Evolutionary conservation across 92 coral and sea anemone species (phyloP), one percentile per base, ranked within the genome.

Genomic region (Micromussa lordhowensis): DNA sequence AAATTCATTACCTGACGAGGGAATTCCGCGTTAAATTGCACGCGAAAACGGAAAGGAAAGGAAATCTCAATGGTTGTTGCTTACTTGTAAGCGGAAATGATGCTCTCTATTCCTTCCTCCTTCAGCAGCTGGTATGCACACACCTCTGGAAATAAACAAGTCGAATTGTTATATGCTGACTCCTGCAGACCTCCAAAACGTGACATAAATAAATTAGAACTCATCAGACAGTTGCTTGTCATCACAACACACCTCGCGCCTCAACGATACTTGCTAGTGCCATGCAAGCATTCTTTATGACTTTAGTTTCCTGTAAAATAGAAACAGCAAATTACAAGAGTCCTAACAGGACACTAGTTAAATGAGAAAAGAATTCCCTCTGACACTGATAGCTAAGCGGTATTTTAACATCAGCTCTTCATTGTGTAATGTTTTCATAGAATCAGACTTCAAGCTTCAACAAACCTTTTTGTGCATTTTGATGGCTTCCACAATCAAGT

Each of bases 241-340:
- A 19, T 35, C 38, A n/a, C n/a, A 36, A 58, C 96, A 66, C 76
- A 98, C 99, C 99, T 87, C 94, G 92, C 48, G 98, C 99, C 82
- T 98, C 99, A 4, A 98, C 95, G 58, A 98, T 95, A 77, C 98
- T 95, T 54, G 99, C 99, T 24, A 98, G 84, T 14, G 99, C 99
- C 99, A 98, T 98, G 77, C 99, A 98, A 30, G 99, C 99, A 79
- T 98, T 98, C 85, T 98, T 98, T 36, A 96, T 92, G 24, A 98
- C 98, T 85, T 96, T 98, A 2, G 96, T 82, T 75, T 95, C 99
- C 99, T 98, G 85, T 2, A 86, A 83, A 29, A 82, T 14, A 55
- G 31, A 44, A 38, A 34, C 44, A 15, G 16, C 3, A 12, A 44
- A 34, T 17, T 16, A 14, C 26, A n/a, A n/a, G 69, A 63, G 9